Evolutionary conservation across 2,113 vertebrate species (phyloP), one percentile per base, ranked within the genome.

Genomic region (Alligator sinensis): DNA sequence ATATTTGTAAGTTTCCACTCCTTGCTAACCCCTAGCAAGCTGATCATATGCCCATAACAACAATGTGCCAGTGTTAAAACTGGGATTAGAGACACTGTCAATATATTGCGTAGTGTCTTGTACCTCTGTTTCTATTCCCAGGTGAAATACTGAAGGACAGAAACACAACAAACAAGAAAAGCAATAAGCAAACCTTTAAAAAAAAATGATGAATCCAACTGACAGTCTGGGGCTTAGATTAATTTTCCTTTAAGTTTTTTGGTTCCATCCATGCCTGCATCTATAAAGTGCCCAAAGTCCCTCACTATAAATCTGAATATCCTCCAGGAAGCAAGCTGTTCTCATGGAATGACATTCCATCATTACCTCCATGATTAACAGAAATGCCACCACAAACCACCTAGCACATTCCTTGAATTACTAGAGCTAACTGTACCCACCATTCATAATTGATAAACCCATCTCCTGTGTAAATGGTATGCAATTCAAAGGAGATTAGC

Each of bases 391-490:
- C 77, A 59, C 59, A 78, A 87, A 91, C 34, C 11, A 89, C 88
- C 60, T 84, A 87, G 68, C 14, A 0, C 34, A 61, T 91, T 91
- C 59, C 86, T 93, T 75, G 84, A 89, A 96, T 96, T 86, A 61
- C 25, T 9, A 87, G 47, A 60, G 22, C 76, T 77, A 80, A 87
- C 59, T 84, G 76, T 92, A 94, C 84, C 91, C n/a, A 84, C 81
- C 75, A 84, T 96, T 83, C 91, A 94, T 97, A 96, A 96, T 94
- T 87, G 96, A 96, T 89, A 76, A 96, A 78, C 80, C 91, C 6
- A 34, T 94, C 97, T 96, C 90, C 95, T 93, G 86, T 87, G 93
- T 68, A 85, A 95, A 97, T 95, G 72, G 64, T 94, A 78, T 4
- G 34, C 89, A 95, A 95, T 88, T 68, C 38, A 70, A 87, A 89